Evolutionary conservation across 1,140 invertebrate genomes (phyloP).

Genomic region (Aphelenchoides besseyi): DNA sequence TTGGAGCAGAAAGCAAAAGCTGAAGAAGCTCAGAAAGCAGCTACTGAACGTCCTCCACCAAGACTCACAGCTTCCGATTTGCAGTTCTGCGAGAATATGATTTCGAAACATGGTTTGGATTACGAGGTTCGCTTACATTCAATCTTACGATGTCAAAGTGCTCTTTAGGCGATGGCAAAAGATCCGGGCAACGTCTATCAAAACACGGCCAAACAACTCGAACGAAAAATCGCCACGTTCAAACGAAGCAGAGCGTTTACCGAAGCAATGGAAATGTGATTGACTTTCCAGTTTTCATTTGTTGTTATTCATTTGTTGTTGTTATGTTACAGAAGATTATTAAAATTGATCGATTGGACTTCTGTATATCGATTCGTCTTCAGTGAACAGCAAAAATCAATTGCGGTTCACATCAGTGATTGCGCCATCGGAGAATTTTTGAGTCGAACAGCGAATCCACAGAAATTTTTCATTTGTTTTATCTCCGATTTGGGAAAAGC

Average conservation of each 20-base stretch:
- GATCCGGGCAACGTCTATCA: constrained; percentile 6
- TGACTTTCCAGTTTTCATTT: neutral
- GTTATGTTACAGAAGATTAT: too few relatives aligned
- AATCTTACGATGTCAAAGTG: neutral
- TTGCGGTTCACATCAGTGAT: too few relatives aligned
- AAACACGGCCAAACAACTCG: constrained; percentile 1
- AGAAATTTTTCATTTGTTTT: too few relatives aligned
- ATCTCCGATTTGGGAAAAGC: too few relatives aligned
- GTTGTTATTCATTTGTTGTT: constrained; percentile 11
- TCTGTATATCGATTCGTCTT: too few relatives aligned
- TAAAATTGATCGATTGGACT: too few relatives aligned
- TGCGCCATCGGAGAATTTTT: too few relatives aligned
- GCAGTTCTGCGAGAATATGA: constrained; percentile 2
- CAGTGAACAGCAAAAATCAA: too few relatives aligned
- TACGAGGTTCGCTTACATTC: neutral
- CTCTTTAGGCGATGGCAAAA: constrained; percentile 13
- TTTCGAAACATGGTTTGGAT: constrained; percentile 6
- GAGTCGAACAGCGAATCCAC: too few relatives aligned
- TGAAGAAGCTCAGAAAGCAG: neutral
- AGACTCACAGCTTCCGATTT: neutral
- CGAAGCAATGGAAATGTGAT: constrained; percentile 1
- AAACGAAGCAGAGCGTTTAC: neutral
- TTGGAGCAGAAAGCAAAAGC: neutral
- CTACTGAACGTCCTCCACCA: neutral
- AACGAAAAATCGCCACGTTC: constrained; percentile 9